Base-by-base conservation (phyloP, 2,888 invertebrate species). In the Himalopsyche anomala region DNA sequence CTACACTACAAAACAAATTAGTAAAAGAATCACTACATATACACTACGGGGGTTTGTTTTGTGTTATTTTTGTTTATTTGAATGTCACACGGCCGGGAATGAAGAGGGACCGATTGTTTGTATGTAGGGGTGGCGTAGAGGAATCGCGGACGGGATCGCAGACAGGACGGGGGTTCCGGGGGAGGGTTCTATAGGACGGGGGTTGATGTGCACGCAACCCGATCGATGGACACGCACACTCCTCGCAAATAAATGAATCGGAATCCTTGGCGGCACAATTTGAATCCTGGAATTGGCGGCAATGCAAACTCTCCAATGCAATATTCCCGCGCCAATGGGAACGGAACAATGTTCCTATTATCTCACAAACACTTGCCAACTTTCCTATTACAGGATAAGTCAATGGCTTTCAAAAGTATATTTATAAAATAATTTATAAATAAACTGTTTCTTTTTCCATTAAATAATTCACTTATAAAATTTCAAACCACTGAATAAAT, bases 1-100 rank as follows among this genome's bases (percentile, higher is more conserved):
- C 87, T 87, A 87, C 86, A 86, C 87, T 87, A 87, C 82, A 55
- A 56, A 85, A 85, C 74, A 81, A 80, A 79, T 82, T 85, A 69
- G 45, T 84, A 85, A 85, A 84, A 81, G 84, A 86, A 74, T 87
- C 88, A 87, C 88, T 88, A 87, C 85, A 87, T 87, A 84, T 82
- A 87, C 87, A 87, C 87, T 86, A 79, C 56, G 74, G 84, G 69
- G 38, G 62, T 28, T 79, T 74, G 42, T 74, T 74, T 74, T 74
- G 28, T 38, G 74, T 74, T 74, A 74, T 74, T 74, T 74, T 74
- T 74, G 74, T 74, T 74, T 38, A 38, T 74, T 74, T 38, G 74
- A 74, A 74, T 36, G 74, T 74, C 74, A 74, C 74, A 74, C 74
- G 74, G 74, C 74, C 36, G 74, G 74, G 74, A 74, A 74, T 74